Percentiles rank a stretch among this genome's conserved stretches.
These are phyloP conservation scores for Catagonus wagneri DNA, from an alignment of 2,113 vertebrate species.

Conservation along the genomic window DNA sequence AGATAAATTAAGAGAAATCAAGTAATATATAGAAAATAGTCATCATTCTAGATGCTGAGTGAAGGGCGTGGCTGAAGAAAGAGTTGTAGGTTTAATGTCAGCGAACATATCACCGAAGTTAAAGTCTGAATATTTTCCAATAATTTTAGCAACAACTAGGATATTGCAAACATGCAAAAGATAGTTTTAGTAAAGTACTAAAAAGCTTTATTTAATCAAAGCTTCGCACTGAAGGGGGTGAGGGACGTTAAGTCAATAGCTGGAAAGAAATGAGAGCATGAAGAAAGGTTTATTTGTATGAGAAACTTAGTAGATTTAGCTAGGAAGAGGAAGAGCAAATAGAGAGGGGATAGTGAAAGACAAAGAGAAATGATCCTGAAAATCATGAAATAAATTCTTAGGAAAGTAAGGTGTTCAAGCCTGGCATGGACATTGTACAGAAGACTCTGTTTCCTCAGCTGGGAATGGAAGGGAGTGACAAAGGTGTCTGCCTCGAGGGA, in stretches of 20 bases:
- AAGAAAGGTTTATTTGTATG: not conserved
- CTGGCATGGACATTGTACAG: not conserved
- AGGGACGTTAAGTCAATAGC: not conserved
- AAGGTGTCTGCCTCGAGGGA: too few relatives aligned
- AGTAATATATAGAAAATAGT: not conserved
- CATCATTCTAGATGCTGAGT: not conserved
- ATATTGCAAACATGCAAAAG: not conserved
- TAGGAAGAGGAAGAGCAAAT: too few relatives aligned
- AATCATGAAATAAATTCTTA: not conserved
- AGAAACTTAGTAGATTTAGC: not conserved
- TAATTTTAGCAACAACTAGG: not conserved
- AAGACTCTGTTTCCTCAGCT: not conserved
- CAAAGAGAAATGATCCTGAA: not conserved
- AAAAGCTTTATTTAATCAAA: not conserved
- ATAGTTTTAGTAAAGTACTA: not conserved
- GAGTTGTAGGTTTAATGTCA: not conserved
- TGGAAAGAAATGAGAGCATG: not conserved
- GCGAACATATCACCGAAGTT: not conserved
- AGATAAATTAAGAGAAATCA: too few relatives aligned
- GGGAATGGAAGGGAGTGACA: accelerated
- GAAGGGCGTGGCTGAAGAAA: not conserved
- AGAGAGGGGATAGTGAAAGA: not conserved
- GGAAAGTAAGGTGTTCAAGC: accelerated
- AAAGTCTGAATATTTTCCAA: not conserved
- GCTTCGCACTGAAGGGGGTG: not conserved